phyloP scores from a whole-genome alignment of 2,113 vertebrate genomes.

The Sebastes fasciatus region DNA sequence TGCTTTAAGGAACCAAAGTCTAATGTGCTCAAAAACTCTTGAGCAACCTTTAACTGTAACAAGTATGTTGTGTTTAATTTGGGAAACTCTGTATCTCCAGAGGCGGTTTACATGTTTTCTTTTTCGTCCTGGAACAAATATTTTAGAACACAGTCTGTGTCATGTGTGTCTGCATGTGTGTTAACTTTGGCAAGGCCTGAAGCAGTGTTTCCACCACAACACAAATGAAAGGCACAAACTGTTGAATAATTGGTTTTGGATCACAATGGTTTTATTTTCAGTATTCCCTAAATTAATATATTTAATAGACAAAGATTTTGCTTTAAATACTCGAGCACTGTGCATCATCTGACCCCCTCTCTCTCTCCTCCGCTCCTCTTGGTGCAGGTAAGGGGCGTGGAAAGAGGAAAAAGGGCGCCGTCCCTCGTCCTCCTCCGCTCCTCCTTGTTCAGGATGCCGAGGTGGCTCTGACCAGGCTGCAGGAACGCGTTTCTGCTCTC shows the following conservation, averaged over 20 bases:
- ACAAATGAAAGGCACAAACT: neutral
- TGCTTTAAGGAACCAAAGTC: too few relatives aligned
- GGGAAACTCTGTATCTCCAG: too few relatives aligned
- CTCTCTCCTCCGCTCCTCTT: neutral
- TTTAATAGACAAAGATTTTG: neutral
- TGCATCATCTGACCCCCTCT: neutral
- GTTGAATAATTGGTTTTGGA: neutral
- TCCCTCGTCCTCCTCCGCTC: constrained; percentile 75
- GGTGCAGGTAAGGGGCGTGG: constrained; percentile 84
- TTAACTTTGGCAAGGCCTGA: too few relatives aligned
- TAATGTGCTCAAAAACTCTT: too few relatives aligned
- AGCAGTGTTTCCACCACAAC: too few relatives aligned
- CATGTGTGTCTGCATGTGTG: too few relatives aligned
- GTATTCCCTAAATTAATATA: neutral
- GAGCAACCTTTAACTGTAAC: too few relatives aligned
- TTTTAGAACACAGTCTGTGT: too few relatives aligned
- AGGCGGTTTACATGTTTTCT: too few relatives aligned
- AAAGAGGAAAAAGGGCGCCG: constrained; percentile 79
- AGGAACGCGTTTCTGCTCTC: constrained; percentile 87
- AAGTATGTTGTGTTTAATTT: too few relatives aligned
- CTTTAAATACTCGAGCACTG: neutral
- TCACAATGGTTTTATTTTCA: neutral
- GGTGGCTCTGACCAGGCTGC: constrained; percentile 78
- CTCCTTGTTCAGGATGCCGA: constrained; percentile 88
- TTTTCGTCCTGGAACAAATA: too few relatives aligned